A percentile compares a stretch with the other conserved stretches of the same genome.
Conservation (phyloP, 2,113 vertebrate genomes). For the Neopipo cinnamomea region DNA sequence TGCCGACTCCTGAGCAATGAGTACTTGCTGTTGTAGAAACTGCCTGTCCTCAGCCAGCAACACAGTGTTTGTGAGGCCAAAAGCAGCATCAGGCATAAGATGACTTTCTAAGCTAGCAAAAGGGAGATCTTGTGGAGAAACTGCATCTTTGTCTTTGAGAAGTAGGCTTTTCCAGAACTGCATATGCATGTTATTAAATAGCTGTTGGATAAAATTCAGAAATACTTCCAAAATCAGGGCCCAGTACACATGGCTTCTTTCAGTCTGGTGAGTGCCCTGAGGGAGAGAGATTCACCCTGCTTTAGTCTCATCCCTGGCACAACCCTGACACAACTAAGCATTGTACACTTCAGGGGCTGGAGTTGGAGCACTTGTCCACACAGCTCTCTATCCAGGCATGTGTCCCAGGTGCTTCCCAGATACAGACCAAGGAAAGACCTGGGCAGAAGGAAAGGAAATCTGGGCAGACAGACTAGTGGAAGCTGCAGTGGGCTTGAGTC, state of each 20-base stretch:
- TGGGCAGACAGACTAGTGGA: not conserved
- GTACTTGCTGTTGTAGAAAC: not conserved
- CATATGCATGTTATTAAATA: not conserved
- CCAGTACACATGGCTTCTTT: not conserved
- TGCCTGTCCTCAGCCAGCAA: not conserved
- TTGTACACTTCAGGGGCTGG: not conserved
- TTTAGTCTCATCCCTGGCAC: not conserved
- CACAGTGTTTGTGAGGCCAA: not conserved
- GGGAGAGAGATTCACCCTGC: not conserved
- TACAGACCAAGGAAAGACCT: not conserved
- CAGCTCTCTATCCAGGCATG: not conserved
- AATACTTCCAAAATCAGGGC: not conserved
- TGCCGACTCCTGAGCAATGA: not conserved
- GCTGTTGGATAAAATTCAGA: not conserved
- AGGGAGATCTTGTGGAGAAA: not conserved
- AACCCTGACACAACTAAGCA: not conserved
- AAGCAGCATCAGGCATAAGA: not conserved
- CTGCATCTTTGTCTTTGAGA: not conserved
- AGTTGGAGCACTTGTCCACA: rapidly evolving
- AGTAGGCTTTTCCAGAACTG: not conserved
- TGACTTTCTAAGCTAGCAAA: not conserved
- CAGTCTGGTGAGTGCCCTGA: not conserved
- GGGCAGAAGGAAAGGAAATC: not conserved
- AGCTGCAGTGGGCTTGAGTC: not conserved
- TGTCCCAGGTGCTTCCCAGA: not conserved